Evolutionary conservation across 2,888 invertebrate species (phyloP).

Genomic region (Monoplex corrugatus): DNA sequence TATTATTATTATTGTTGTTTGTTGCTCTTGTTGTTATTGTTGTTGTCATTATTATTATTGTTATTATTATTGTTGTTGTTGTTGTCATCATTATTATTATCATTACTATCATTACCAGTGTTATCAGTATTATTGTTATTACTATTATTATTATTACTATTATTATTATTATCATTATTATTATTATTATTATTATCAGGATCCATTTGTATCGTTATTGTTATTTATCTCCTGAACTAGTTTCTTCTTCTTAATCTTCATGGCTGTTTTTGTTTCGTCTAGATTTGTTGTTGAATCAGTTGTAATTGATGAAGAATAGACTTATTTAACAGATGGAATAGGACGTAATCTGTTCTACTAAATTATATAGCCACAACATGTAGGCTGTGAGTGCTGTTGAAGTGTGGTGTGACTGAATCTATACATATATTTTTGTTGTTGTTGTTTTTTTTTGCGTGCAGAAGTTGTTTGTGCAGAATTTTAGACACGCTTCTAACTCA

Average conservation of each 20-base stretch:
- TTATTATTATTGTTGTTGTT: not conserved
- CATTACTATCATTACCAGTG: too few relatives aligned
- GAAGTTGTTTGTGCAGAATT: not conserved
- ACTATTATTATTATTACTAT: too few relatives aligned
- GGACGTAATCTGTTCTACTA: conserved; percentile 19
- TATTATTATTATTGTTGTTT: not conserved
- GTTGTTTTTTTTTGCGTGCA: too few relatives aligned
- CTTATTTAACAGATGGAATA: not conserved
- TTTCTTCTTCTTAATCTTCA: too few relatives aligned
- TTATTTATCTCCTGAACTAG: too few relatives aligned
- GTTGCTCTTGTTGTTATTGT: not conserved
- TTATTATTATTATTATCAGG: too few relatives aligned
- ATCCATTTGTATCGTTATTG: too few relatives aligned
- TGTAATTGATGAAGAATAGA: conserved; percentile 10
- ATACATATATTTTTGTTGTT: too few relatives aligned
- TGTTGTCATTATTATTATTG: not conserved
- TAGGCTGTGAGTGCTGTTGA: not conserved
- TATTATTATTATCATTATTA: too few relatives aligned
- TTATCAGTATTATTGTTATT: too few relatives aligned
- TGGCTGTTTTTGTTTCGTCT: too few relatives aligned
- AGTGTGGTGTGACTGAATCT: not conserved
- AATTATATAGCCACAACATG: not conserved
- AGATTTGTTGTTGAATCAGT: not conserved
- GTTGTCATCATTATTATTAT: not conserved
- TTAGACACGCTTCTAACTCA: not conserved